Evolutionary conservation across 2,888 invertebrate genomes (phyloP), one percentile per base, ranked within the genome.

Genomic region (Leucoma salicis): DNA sequence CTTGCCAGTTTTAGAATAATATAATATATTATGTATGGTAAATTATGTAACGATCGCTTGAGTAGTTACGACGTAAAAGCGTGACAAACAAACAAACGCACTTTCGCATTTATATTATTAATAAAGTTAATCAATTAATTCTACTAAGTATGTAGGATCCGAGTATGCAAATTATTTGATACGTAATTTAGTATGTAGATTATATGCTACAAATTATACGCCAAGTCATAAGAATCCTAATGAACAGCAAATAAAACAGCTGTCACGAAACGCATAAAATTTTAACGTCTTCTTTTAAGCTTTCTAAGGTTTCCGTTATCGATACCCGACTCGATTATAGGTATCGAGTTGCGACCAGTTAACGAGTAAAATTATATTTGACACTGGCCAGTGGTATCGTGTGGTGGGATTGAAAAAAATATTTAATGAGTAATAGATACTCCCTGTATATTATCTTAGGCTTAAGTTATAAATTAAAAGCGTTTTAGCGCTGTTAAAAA

Each of bases 361-460:
- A 76, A 78, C 79, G 69, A 82, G 74, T 74, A 84, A 86, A 82
- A 81, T 82, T 76, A 82, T 87, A 87, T 85, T 80, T 66, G 81
- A 83, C 75, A 78, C 83, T 74, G 72, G 66, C 63, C 72, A 53
- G 67, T 59, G 78, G 84, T 86, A 76, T 85, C 76, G 65, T 71
- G 74, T 86, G 76, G 70, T 81, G 46, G 50, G 70, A 69, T 70
- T 76, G 59, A 29, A 66, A 66, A 75, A 74, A 70, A 77, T 72
- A 62, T 53, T 55, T 66, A 63, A 70, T 66, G 56, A 67, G 78
- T 74, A 75, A 78, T 70, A 53, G 69, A 78, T 66, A 78, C 62
- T 35, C 41, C 44, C 39, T 47, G 63, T 53, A 57, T 54, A 62
- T 63, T 49, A 55, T 60, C 51, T 39, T 24, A 51, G 56, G 60